Percentiles rank a stretch among this genome's conserved stretches.
phyloP scores from a whole-genome alignment of 2,888 invertebrate species.

The Plebejus melissa region DNA sequence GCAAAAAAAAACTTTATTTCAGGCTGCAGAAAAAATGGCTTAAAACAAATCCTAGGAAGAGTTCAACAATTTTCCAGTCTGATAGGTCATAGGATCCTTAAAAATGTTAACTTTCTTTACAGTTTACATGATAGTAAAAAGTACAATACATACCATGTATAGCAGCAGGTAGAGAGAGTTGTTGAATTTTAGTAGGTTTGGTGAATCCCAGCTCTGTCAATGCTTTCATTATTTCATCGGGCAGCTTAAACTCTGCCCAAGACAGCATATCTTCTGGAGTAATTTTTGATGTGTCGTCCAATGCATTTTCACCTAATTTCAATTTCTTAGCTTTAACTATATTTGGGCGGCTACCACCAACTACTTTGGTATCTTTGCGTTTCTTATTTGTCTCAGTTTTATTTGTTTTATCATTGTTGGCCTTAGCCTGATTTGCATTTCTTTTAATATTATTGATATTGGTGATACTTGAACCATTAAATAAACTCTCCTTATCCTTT shows the following conservation, averaged over 20 bases:
- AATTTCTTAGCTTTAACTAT: slow-evolving; percentile 43
- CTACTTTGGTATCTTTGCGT: background rate
- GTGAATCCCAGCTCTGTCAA: slow-evolving; percentile 87
- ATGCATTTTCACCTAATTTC: slow-evolving; percentile 55
- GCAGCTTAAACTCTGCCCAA: slow-evolving; percentile 85
- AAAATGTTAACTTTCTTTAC: too few species aligned
- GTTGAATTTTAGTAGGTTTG: slow-evolving; percentile 94
- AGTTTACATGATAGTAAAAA: too few species aligned
- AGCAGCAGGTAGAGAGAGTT: slow-evolving; percentile 87
- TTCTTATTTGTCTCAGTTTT: background rate
- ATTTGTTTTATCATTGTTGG: background rate
- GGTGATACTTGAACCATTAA: background rate
- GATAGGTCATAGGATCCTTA: too few species aligned
- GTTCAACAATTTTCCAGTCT: too few species aligned
- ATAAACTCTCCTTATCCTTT: slow-evolving; percentile 25
- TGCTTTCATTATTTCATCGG: slow-evolving; percentile 83
- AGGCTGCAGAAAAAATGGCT: too few species aligned
- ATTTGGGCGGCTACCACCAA: slow-evolving; percentile 25
- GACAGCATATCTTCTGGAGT: slow-evolving; percentile 73
- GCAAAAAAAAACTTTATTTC: too few species aligned
- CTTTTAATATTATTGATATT: background rate
- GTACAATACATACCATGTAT: slow-evolving; percentile 81
- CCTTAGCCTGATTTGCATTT: background rate
- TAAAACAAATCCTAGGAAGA: too few species aligned
- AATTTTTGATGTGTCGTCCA: slow-evolving; percentile 44